Evolutionary conservation across 2,113 vertebrate genomes (phyloP).

Genomic region (Helogale parvula): DNA sequence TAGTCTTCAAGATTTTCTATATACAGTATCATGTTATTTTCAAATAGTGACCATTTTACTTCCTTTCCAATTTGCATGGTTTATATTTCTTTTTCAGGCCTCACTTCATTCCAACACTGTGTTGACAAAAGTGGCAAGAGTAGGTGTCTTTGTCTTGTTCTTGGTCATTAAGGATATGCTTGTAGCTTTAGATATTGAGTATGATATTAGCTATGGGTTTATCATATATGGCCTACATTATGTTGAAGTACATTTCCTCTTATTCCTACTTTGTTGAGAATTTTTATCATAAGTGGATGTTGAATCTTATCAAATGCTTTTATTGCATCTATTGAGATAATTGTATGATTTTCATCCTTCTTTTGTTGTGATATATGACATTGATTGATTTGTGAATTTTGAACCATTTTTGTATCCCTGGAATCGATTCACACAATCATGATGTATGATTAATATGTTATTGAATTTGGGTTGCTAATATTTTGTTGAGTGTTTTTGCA

Average conservation of each 20-base stretch:
- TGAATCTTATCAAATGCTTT: not conserved
- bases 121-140: not conserved
- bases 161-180: not conserved
- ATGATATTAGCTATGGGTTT: too few relatives aligned
- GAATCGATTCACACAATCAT: not conserved
- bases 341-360: not conserved
- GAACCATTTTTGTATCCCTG: not conserved
- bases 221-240: not conserved
- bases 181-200: not conserved
- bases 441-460: not conserved
- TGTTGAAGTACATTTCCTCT: not conserved
- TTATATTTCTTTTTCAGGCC: not conserved
- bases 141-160: not conserved
- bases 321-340: not conserved
- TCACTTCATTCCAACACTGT: not conserved
- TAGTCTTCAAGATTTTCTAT: not conserved
- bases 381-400: not conserved
- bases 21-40: not conserved
- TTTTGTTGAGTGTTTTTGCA: not conserved
- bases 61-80: not conserved
- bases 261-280: not conserved
- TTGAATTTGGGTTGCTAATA: not conserved
- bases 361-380: not conserved
- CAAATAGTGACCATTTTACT: not conserved
- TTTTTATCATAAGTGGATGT: not conserved